Evolutionary conservation across 1,140 invertebrate species (phyloP).

Genomic region (Matsumurasca onukii): DNA sequence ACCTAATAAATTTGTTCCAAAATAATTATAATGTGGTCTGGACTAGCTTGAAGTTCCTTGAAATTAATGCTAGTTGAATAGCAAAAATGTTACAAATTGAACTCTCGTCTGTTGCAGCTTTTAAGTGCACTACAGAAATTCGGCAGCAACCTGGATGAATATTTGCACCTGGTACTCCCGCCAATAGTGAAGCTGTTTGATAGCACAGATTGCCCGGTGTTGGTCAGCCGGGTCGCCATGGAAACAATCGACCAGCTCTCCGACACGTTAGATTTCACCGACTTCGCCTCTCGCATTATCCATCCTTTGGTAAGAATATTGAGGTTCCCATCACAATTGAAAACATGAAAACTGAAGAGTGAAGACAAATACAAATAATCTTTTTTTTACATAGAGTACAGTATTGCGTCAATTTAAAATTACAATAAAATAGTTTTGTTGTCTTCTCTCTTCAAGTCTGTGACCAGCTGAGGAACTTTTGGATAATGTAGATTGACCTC

Average conservation of each 20-base stretch:
- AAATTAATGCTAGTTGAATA: too few species aligned
- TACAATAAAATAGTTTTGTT: too few species aligned
- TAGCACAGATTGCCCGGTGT: conserved; percentile 71
- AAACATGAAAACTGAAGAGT: background rate
- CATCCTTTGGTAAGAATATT: conserved; percentile 80
- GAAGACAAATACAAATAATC: background rate
- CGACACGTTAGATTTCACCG: conserved; percentile 84
- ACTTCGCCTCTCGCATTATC: conserved; percentile 76
- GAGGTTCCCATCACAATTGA: background rate
- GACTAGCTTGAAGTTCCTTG: too few species aligned
- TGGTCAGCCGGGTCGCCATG: conserved; percentile 67
- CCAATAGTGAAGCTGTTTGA: conserved; percentile 88
- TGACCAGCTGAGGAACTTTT: too few species aligned
- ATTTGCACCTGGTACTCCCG: conserved; percentile 86
- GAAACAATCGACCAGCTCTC: conserved; percentile 91
- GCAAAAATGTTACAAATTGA: too few species aligned
- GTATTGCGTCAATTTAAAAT: too few species aligned
- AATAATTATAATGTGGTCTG: too few species aligned
- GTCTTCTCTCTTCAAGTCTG: too few species aligned
- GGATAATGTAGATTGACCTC: too few species aligned
- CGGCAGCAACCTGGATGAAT: conserved; percentile 93
- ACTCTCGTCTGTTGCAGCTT: too few species aligned
- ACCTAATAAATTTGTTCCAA: too few species aligned
- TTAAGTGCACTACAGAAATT: conserved; percentile 90
- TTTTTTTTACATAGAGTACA: background rate